phyloP scores from a whole-genome alignment of 2,888 invertebrate genomes.

The Archips xylosteana region DNA sequence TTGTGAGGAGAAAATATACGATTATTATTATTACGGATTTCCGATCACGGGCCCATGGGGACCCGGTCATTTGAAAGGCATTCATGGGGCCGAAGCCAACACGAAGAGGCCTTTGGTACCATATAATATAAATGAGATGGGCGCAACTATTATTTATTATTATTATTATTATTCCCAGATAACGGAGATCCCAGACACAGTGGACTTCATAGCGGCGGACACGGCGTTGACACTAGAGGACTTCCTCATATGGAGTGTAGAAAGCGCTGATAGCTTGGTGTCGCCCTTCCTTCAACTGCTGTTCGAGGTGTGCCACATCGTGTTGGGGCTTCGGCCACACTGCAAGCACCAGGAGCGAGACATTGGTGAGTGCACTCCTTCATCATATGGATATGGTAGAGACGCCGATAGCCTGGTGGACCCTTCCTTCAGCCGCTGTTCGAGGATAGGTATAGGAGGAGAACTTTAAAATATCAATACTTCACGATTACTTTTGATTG shows the following conservation, averaged over 20 bases:
- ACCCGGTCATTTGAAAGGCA: too few species aligned
- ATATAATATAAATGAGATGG: too few species aligned
- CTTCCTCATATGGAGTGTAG: constrained; percentile 95
- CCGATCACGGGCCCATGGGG: too few species aligned
- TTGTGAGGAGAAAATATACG: too few species aligned
- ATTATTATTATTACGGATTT: too few species aligned
- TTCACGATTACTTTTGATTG: background rate
- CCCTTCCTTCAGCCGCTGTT: background rate
- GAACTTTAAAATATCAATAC: background rate
- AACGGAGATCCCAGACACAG: constrained; percentile 45
- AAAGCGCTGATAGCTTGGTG: constrained; percentile 87
- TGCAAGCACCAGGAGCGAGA: constrained; percentile 93
- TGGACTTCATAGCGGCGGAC: constrained; percentile 56
- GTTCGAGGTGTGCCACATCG: constrained; percentile 94
- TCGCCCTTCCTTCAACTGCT: constrained; percentile 90
- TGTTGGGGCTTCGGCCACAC: constrained; percentile 92
- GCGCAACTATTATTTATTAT: too few species aligned
- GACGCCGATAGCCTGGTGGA: too few species aligned
- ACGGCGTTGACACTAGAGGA: constrained; percentile 89
- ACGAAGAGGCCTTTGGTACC: too few species aligned
- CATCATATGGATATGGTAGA: too few species aligned
- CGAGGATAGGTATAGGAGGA: too few species aligned
- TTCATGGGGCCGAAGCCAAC: too few species aligned
- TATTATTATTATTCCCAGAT: background rate
- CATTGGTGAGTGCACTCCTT: constrained; percentile 82